Evolutionary conservation across 2,113 vertebrate species (phyloP), one percentile per base, ranked within the genome.

Genomic region (Phalacrocorax pelagicus): DNA sequence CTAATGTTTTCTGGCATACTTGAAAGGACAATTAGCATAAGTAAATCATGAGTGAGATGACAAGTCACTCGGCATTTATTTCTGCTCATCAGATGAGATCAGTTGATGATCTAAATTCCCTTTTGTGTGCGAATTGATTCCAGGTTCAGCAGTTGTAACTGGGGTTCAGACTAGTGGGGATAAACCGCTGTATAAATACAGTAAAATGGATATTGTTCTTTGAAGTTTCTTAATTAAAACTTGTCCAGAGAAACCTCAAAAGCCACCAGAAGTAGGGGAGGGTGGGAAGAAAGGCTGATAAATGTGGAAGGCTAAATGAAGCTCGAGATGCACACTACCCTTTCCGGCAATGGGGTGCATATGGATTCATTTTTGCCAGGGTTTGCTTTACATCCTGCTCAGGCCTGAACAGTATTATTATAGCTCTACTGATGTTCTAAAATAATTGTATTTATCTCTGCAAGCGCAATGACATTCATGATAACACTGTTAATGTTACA

Each of bases 401-500:
- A 46, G 82, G 84, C 81, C 74, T 40, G 66, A 82, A 15, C 78
- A 47, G 89, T 15, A 18, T 71, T 34, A 36, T 20, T 65, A 42
- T 5, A 90, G 95, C 96, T 94, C 93, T 90, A 29, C 17, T 9
- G 82, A 74, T 22, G 69, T 32, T 61, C 86, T 90, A 44, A 54
- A 72, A 52, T 8, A 71, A 38, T 42, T 36, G 30, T 10, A 36
- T 36, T 59, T 49, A 36, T 51, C 54, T 57, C 27, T 1, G 20
- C 22, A 16, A 81, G 36, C 22, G 49, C 55, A 55, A 67, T 4
- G 51, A 8, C 32, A 70, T 96, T 98, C 98, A 99, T 2, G 99
- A 98, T 86, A 99, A 97, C 88, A 99, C 97, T 2, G 98, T 97
- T 88, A 99, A 97, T 0, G 97, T 98, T 69, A 99, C 99, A 3